phyloP scores from a whole-genome alignment of 2,113 vertebrate genomes.

The Albula glossodonta region DNA sequence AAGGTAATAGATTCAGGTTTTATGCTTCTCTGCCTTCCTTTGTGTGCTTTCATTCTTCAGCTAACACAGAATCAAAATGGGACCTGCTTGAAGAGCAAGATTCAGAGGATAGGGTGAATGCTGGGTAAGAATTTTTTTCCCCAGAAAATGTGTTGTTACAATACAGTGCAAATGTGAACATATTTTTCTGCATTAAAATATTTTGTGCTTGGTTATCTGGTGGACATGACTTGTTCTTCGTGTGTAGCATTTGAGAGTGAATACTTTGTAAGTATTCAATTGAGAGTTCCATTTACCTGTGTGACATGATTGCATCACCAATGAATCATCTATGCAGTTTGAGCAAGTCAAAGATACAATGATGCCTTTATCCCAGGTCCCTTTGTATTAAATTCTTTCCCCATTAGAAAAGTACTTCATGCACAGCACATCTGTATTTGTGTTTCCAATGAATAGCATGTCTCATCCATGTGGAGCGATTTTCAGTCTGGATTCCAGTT shows the following conservation, averaged over 20 bases:
- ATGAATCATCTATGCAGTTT: not conserved
- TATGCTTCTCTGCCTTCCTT: not conserved
- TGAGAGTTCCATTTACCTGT: not conserved
- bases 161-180: not conserved
- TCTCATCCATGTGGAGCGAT: too few relatives aligned
- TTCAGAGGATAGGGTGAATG: constrained; percentile 50
- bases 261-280: not conserved
- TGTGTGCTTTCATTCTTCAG: constrained; percentile 47
- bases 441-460: too few relatives aligned
- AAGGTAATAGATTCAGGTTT: too few relatives aligned
- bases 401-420: not conserved
- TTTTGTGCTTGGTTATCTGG: not conserved
- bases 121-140: constrained; percentile 47
- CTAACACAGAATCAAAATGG: constrained; percentile 68
- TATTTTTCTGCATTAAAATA: not conserved
- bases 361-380: not conserved
- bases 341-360: not conserved
- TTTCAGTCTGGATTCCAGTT: too few relatives aligned
- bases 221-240: too few relatives aligned
- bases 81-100: constrained; percentile 49
- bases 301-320: not conserved
- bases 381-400: not conserved
- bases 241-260: too few relatives aligned
- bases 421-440: too few relatives aligned
- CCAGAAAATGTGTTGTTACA: not conserved